These are phyloP conservation scores for Melanotaenia maccullochi DNA, from an alignment of 2,797 vertebrate species.

Conservation along the genomic window DNA sequence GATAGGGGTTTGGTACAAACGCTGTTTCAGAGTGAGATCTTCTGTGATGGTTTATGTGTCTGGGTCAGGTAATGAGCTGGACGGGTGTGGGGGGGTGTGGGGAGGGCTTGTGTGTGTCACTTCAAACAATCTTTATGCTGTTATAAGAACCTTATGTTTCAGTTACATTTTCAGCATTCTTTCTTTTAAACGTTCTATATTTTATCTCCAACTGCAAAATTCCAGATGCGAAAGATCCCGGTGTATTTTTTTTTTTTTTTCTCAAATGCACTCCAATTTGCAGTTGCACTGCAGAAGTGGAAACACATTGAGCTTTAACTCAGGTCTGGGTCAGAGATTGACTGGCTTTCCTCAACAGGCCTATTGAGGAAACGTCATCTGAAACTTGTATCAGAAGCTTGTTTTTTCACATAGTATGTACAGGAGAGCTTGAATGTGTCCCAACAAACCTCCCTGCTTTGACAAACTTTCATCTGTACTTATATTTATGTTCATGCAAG, in stretches of 20 bases:
- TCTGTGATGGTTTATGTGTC: constrained; percentile 50
- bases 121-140: constrained; percentile 50
- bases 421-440: not conserved
- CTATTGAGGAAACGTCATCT: constrained; percentile 22
- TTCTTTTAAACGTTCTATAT: constrained; percentile 39
- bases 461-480: too few species aligned
- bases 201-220: constrained; percentile 61
- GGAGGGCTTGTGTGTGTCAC: constrained; percentile 50
- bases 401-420: not conserved
- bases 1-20: constrained; percentile 51
- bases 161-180: constrained; percentile 59
- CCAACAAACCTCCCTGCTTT: not conserved
- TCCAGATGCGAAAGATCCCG: constrained; percentile 43
- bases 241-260: constrained; percentile 18
- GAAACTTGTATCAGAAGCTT: constrained; percentile 9
- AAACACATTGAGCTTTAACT: constrained; percentile 61
- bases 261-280: constrained; percentile 38
- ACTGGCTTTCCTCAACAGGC: constrained; percentile 58
- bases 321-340: constrained; percentile 31
- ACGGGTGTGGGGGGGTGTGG: constrained; percentile 1
- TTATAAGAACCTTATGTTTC: constrained; percentile 76
- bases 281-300: constrained; percentile 49
- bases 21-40: constrained; percentile 13
- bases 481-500: not conserved
- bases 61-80: constrained; percentile 58